Conservation (phyloP, 2,888 invertebrate genomes). For the Hirtodrosophila cameraria region DNA sequence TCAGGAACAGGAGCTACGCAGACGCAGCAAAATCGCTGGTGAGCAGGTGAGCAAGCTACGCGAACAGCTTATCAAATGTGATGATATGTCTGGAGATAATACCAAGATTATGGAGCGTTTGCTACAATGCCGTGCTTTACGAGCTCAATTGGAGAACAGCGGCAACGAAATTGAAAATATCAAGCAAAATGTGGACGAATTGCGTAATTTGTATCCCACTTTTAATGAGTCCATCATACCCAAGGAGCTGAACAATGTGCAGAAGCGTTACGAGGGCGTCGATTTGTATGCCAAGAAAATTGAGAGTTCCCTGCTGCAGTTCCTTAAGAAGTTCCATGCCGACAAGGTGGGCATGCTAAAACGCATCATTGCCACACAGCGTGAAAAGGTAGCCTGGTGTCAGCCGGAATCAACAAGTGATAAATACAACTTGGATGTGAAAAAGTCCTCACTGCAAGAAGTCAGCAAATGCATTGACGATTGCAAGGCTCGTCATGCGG, state of each 20-base stretch:
- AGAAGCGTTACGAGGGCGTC: conserved; percentile 92
- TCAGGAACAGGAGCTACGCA: conserved; percentile 89
- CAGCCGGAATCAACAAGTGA: conserved; percentile 94
- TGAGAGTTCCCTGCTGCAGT: conserved; percentile 90
- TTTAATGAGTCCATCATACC: conserved; percentile 91
- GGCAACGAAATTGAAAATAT: conserved; percentile 89
- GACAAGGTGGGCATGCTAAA: conserved; percentile 93
- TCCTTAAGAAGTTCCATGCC: conserved; percentile 93
- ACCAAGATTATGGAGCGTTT: conserved; percentile 92
- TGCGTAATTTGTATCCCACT: conserved; percentile 90
- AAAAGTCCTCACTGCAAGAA: conserved; percentile 91
- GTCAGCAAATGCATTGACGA: conserved; percentile 90
- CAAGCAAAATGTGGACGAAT: conserved; percentile 88
- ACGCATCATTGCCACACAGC: conserved; percentile 91
- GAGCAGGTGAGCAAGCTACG: conserved; percentile 90
- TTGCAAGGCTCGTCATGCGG: conserved; percentile 88
- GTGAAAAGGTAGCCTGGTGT: conserved; percentile 96
- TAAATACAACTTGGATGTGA: conserved; percentile 96
- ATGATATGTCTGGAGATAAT: conserved; percentile 95
- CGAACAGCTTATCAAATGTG: conserved; percentile 94
- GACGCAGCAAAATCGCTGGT: conserved; percentile 89
- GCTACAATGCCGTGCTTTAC: conserved; percentile 89
- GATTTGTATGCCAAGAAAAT: conserved; percentile 92
- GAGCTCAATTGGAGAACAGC: conserved; percentile 88
- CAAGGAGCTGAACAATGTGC: conserved; percentile 93